Evolutionary conservation across 2,888 invertebrate species (phyloP), one percentile per base, ranked within the genome.

Genomic region (Polydrusus pterygomalis): DNA sequence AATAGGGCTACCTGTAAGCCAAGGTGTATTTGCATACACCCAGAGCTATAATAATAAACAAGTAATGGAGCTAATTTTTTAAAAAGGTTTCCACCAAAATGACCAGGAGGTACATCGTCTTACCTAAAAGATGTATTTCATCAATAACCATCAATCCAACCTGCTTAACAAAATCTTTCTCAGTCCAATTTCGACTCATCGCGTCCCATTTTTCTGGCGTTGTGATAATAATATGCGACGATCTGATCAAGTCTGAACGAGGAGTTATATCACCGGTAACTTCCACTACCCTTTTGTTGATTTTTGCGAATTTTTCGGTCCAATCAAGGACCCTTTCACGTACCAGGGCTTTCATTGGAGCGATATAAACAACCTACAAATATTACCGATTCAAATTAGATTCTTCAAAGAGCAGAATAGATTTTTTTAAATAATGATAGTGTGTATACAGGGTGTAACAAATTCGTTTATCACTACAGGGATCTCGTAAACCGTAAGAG

Each of bases 161-260:
- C 83, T 96, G 92, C 72, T 93, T 92, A 0, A 99, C 99, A 84
- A 99, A 99, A 86, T 93, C 94, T 81, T 99, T 91, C 0, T 97
- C 98, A 85, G 98, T 97, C 99, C 99, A 99, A 77, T 97, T 97
- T 75, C 99, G 92, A 88, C 97, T 98, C 84, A 99, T 96, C 69
- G 99, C 99, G 88, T 99, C 99, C 99, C 99, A 99, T 87, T 99
- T 99, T 88, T 99, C 99, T 0, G 99, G 99, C 0, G 99, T 99
- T 0, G 99, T 99, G 0, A 99, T 97, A 80, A 99, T 99, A 0
- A 99, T 93, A 86, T 96, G 94, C 0, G 98, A 94, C 65, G 88
- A 91, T 0, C 93, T 91, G 74, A 99, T 96, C 0, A 96, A 94
- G 75, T 92, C 89, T 70, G 95, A 92, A 84, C 97, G 96, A 0